Evolutionary conservation across 2,797 vertebrate genomes (phyloP).

Genomic region (Acipenser ruthenus): DNA sequence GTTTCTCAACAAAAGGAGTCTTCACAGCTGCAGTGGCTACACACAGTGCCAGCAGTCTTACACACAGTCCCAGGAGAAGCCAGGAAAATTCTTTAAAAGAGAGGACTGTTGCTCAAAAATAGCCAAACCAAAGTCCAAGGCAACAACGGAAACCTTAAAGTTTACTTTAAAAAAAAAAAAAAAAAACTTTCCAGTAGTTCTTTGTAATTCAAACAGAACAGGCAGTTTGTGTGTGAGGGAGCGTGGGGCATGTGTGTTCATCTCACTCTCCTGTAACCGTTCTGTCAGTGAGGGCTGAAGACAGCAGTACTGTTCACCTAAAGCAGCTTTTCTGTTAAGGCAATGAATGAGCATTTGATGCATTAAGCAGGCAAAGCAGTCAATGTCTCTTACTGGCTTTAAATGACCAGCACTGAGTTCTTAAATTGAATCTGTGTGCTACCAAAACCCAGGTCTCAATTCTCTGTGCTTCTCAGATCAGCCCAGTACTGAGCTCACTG

Average conservation of each 20-base stretch:
- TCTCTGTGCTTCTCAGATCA: no score
- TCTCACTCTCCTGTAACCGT: constrained; percentile 52
- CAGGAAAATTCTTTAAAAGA: constrained; percentile 46
- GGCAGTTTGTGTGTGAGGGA: constrained; percentile 40
- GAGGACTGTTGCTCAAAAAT: constrained; percentile 35
- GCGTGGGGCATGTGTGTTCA: constrained; percentile 39
- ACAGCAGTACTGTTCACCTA: constrained; percentile 22
- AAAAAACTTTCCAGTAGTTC: constrained; percentile 49
- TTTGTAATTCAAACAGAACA: constrained; percentile 59
- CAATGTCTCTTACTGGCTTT: neutral
- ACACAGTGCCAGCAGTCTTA: constrained; percentile 42
- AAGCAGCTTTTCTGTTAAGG: constrained; percentile 63
- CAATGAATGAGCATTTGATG: constrained; percentile 48
- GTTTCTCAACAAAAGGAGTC: constrained; percentile 47
- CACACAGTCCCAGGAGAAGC: constrained; percentile 35
- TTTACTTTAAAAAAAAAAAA: constrained; percentile 61
- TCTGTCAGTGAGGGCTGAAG: constrained; percentile 38
- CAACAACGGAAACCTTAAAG: constrained; percentile 61
- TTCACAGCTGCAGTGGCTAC: constrained; percentile 45
- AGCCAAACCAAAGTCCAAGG: constrained; percentile 42
- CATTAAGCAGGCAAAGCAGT: constrained; percentile 22
- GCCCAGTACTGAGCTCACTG: no score
- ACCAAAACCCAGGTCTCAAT: no score
- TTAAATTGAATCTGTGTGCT: no score
- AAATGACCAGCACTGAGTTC: neutral